Percentiles rank a stretch among this genome's conserved stretches.
Evolutionary conservation across 2,113 vertebrate species (phyloP).

Genomic region (Brevimyrus niger): DNA sequence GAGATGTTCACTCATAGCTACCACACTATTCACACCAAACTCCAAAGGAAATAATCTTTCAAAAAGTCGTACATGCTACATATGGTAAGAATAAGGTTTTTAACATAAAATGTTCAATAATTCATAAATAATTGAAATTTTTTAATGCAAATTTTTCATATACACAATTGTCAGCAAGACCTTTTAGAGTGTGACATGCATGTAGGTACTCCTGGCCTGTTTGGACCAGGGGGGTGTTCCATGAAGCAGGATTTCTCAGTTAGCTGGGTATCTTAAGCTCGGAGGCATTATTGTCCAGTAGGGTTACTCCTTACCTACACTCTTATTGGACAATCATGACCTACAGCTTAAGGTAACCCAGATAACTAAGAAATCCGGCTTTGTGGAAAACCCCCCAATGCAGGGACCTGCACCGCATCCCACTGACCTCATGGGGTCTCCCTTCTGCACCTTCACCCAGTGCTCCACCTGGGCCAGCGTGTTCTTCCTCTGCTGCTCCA

Average conservation of each 20-base stretch:
- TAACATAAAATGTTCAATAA: not conserved
- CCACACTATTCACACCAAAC: not conserved
- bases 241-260: not conserved
- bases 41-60: not conserved
- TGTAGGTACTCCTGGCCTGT: not conserved
- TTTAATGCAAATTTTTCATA: not conserved
- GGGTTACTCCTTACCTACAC: not conserved
- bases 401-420: not conserved
- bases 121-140: not conserved
- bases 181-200: not conserved
- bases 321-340: not conserved
- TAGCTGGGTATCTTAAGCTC: not conserved
- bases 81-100: not conserved
- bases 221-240: not conserved
- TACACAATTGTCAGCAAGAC: not conserved
- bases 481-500: slow-evolving; percentile 68
- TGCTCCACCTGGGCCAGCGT: slow-evolving; percentile 80
- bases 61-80: not conserved
- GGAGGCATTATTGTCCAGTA: not conserved
- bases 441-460: slow-evolving; percentile 86
- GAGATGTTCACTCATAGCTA: not conserved
- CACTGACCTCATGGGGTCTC: slow-evolving; percentile 75
- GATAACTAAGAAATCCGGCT: not conserved
- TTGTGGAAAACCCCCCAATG: not conserved
- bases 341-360: not conserved